Percentiles rank a stretch among this genome's conserved stretches.
These are phyloP conservation scores for Galago senegalensis DNA, from an alignment of 2,797 vertebrate species.

Conservation along the genomic window DNA sequence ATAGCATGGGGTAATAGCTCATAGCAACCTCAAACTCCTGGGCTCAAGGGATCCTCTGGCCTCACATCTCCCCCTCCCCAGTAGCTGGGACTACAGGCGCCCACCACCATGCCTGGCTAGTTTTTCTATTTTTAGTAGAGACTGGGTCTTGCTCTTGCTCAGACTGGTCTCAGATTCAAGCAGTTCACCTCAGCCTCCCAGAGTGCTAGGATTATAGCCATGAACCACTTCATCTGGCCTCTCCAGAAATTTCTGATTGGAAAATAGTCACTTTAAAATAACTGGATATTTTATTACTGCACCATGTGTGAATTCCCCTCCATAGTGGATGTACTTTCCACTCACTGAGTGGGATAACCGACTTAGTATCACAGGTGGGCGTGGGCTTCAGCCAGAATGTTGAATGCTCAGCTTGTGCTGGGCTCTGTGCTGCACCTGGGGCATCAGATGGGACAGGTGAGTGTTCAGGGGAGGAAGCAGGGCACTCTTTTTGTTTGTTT, in stretches of 20 bases:
- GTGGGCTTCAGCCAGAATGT: neutral
- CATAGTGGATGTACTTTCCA: neutral
- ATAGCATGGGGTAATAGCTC: too few relatives aligned
- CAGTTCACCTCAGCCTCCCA: too few relatives aligned
- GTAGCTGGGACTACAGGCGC: too few relatives aligned
- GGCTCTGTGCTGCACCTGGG: neutral
- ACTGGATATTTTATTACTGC: neutral
- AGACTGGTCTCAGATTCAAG: too few relatives aligned
- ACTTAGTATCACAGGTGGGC: neutral
- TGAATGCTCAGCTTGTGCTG: neutral
- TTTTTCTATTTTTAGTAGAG: too few relatives aligned
- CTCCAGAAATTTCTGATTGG: constrained; percentile 41
- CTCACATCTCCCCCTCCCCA: too few relatives aligned
- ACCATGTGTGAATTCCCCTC: neutral
- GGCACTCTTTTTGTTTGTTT: too few relatives aligned
- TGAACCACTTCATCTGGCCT: neutral
- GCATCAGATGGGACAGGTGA: neutral
- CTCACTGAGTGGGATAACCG: neutral
- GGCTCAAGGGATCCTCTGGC: too few relatives aligned
- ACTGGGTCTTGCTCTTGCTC: too few relatives aligned
- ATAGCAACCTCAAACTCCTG: too few relatives aligned
- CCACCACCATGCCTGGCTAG: too few relatives aligned
- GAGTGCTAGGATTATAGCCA: too few relatives aligned
- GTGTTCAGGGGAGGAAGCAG: neutral
- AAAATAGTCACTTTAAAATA: constrained; percentile 1